Conservation (phyloP, 2,888 invertebrate genomes). For the Metacarcinus magister region DNA sequence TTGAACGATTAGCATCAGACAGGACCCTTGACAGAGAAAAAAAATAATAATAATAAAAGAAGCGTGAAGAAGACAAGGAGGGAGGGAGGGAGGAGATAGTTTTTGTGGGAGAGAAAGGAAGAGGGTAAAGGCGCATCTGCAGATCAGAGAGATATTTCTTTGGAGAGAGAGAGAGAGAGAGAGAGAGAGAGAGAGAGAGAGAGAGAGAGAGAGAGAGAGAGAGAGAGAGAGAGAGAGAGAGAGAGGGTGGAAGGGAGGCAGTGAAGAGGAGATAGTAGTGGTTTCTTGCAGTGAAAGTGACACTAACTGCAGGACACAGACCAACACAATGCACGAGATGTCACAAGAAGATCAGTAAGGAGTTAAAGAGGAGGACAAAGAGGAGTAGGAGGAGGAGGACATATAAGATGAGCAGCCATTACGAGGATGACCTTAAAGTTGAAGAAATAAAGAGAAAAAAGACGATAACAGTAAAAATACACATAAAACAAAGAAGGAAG, state of each 20-base stretch:
- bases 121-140: too few species aligned
- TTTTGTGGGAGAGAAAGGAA: not conserved
- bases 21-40: not conserved
- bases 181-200: not conserved
- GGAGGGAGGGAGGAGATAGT: not conserved
- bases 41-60: not conserved
- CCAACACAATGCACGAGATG: not conserved
- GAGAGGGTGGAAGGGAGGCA: not conserved
- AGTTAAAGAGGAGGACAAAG: not conserved
- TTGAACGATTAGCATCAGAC: not conserved
- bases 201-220: conserved; percentile 7
- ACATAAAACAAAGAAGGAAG: not conserved
- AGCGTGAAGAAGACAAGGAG: not conserved
- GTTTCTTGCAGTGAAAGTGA: conserved; percentile 48
- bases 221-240: not conserved
- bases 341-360: not conserved
- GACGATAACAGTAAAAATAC: not conserved
- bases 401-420: not conserved
- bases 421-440: not conserved
- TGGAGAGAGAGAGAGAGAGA: not conserved
- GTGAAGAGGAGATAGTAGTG: not conserved
- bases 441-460: not conserved
- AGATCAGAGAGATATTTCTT: too few species aligned
- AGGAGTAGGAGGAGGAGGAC: too few species aligned
- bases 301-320: conserved; percentile 7